Base-by-base conservation (phyloP, 2,888 invertebrate species). In the Thymelicus lineola region DNA sequence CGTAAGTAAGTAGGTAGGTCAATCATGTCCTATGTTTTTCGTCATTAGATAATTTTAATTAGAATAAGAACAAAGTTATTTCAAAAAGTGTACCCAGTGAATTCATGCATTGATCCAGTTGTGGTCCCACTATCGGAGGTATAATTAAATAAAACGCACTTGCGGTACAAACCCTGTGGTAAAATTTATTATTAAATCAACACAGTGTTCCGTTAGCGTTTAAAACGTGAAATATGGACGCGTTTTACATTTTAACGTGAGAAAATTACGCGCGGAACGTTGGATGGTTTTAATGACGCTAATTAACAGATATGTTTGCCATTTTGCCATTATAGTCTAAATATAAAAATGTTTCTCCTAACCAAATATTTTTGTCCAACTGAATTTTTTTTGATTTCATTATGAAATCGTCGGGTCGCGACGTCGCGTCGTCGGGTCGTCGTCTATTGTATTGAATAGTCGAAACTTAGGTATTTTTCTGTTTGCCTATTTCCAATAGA, bases 171-270 rank as follows among this genome's bases (percentile, higher is more conserved):
- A 48, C 15, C 48, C 50, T 50, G 55, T 55, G 28, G 55, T 55
- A 55, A 14, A 55, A 55, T 55, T 55, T 28, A 55, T 55, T 55
- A 55, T 55, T 35, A 55, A 35, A 55, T 55, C 55, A 55, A 35
- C 55, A 53, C 53, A 53, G 12, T 20, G 7, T 12, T 17, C 50
- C 17, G 50, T 15, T 48, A 15, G 20, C 53, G 53, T 53, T 53
- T 53, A 53, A 50, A 50, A 53, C 12, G 53, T 53, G 12, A 53
- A 53, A 53, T 53, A 53, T 53, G 53, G 20, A 53, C 53, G 53
- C 20, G 53, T 53, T 50, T 50, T 12, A 53, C 17, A 53, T 53
- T 53, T 53, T 53, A 50, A 53, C 53, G 53, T 20, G 53, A 20
- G 53, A 20, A 53, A 20, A 10, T n/a, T 15, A 15, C n/a, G n/a